phyloP scores from a whole-genome alignment of 2,888 invertebrate species.

The Dryobotodes eremita region DNA sequence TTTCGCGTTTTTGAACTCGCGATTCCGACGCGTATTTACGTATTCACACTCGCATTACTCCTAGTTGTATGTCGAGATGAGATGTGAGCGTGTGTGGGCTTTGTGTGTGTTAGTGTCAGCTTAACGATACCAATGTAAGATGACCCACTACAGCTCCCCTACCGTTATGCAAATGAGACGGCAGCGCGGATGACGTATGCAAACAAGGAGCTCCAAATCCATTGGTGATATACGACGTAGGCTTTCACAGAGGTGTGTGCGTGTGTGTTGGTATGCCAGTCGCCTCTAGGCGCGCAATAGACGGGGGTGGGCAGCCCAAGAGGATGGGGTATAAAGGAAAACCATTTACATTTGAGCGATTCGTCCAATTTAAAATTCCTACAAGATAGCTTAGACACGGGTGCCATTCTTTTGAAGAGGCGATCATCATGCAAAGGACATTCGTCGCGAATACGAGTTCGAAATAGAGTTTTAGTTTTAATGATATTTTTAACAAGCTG shows the following conservation, averaged over 20 bases:
- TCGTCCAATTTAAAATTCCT: conserved; percentile 92
- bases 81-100: conserved; percentile 83
- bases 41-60: conserved; percentile 90
- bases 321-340: conserved; percentile 91
- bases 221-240: conserved; percentile 87
- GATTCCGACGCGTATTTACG: conserved; percentile 90
- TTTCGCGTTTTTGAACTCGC: conserved; percentile 90
- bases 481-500: conserved; percentile 73
- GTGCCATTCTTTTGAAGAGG: conserved; percentile 90
- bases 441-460: conserved; percentile 75
- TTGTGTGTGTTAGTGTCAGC: conserved; percentile 82
- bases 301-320: conserved; percentile 88
- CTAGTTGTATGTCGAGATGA: conserved; percentile 88
- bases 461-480: conserved; percentile 76
- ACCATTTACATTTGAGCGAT: conserved; percentile 92
- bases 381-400: conserved; percentile 91
- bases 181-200: conserved; percentile 83
- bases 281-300: conserved; percentile 91
- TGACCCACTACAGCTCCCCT: conserved; percentile 77
- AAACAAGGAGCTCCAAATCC: conserved; percentile 82
- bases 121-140: conserved; percentile 83
- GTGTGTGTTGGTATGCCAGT: conserved; percentile 90
- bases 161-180: conserved; percentile 79
- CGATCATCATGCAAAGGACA: conserved; percentile 86
- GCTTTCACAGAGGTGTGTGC: conserved; percentile 84